Evolutionary conservation across 2,888 invertebrate species (phyloP).

Genomic region (Deilephila porcellus): DNA sequence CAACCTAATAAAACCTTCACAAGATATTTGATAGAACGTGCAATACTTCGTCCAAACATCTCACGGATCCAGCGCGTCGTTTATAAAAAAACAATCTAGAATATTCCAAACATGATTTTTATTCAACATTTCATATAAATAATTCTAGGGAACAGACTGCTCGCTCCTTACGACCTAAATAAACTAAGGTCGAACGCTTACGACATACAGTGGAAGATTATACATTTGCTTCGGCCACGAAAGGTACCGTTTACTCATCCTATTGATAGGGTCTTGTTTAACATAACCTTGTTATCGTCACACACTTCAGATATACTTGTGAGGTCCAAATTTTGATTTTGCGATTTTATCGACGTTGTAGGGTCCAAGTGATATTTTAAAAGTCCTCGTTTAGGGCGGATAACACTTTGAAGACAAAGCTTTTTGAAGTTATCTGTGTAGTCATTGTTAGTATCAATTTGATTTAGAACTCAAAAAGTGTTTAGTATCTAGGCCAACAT

Average conservation of each 20-base stretch:
- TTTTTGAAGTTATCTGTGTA: no score
- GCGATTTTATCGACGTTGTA: not conserved
- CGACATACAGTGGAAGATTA: constrained; percentile 63
- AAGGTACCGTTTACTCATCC: constrained; percentile 48
- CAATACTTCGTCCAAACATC: not conserved
- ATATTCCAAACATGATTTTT: constrained; percentile 15
- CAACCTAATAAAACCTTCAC: not conserved
- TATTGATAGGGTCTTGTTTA: constrained; percentile 45
- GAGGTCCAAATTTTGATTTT: not conserved
- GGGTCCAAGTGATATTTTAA: no score
- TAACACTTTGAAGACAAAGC: no score
- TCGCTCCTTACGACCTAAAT: constrained; percentile 48
- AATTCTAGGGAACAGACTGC: constrained; percentile 16
- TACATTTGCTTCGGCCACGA: constrained; percentile 47
- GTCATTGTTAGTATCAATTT: no score
- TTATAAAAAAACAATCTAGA: not conserved
- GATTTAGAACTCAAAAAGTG: no score
- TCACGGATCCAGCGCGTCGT: not conserved
- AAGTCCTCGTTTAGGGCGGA: no score
- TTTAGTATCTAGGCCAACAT: no score
- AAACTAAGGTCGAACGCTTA: constrained; percentile 63
- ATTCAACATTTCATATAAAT: constrained; percentile 1
- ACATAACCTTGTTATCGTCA: constrained; percentile 46
- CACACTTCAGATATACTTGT: constrained; percentile 36
- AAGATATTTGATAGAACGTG: not conserved